Conservation (phyloP, 1,140 invertebrate species). For the Halesus radiatus region DNA sequence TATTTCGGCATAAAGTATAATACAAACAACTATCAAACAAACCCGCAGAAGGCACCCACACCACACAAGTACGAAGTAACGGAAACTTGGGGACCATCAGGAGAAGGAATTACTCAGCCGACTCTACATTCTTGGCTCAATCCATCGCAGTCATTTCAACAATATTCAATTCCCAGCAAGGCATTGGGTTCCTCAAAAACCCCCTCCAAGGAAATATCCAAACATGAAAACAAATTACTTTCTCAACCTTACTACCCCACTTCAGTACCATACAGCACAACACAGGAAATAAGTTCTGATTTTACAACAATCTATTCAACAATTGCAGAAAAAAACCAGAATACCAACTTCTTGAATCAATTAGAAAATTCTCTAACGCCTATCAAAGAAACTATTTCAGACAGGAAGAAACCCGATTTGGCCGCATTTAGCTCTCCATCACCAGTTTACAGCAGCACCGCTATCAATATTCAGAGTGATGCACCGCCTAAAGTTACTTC, state of each 20-base stretch:
- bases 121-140: constrained; percentile 55
- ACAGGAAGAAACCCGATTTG: constrained; percentile 29
- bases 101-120: constrained; percentile 54
- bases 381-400: constrained; percentile 1
- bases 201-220: constrained; percentile 31
- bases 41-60: constrained; percentile 53
- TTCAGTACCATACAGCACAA: constrained; percentile 12
- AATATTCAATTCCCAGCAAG: constrained; percentile 10
- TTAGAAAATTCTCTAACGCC: constrained; percentile 51
- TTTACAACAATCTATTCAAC: constrained; percentile 52
- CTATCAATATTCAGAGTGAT: neutral
- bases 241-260: constrained; percentile 43
- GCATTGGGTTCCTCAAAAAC: constrained; percentile 48
- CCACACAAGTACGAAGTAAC: constrained; percentile 63
- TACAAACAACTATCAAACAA: constrained; percentile 39
- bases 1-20: constrained; percentile 49
- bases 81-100: constrained; percentile 61
- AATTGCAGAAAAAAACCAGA: constrained; percentile 45
- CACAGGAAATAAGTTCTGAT: constrained; percentile 6
- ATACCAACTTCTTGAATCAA: constrained; percentile 40
- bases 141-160: constrained; percentile 52
- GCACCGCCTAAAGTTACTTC: constrained; percentile 21
- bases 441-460: neutral
- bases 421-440: neutral
- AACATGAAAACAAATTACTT: constrained; percentile 46